Percentiles rank a stretch among this genome's conserved stretches.
These are phyloP conservation scores for Smutsia gigantea DNA, from an alignment of 2,797 vertebrate genomes.

Conservation along the genomic window DNA sequence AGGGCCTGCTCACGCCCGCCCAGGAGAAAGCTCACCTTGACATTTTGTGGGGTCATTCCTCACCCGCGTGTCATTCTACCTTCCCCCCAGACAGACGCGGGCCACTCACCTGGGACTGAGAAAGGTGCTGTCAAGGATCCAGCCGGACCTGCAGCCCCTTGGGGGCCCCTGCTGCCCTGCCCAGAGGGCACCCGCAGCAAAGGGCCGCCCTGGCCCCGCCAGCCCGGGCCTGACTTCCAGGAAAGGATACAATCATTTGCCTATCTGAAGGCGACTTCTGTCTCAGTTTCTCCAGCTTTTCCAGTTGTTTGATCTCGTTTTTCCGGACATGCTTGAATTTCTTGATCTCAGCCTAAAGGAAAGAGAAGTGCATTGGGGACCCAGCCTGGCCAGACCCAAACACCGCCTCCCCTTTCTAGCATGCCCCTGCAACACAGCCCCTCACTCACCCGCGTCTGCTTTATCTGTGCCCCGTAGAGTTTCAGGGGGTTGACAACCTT, in stretches of 20 bases:
- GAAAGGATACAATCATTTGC: constrained; percentile 91
- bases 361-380: neutral
- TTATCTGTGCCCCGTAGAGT: constrained; percentile 84
- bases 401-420: neutral
- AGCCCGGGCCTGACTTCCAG: rapidly evolving
- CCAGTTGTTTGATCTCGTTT: constrained; percentile 90
- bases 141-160: rapidly evolving
- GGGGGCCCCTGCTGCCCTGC: neutral
- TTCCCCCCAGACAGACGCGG: rapidly evolving
- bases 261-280: constrained; percentile 88
- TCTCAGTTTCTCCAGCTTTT: constrained; percentile 88
- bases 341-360: constrained; percentile 89
- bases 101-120: constrained; percentile 89
- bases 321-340: constrained; percentile 87
- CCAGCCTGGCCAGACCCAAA: rapidly evolving
- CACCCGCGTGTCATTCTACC: neutral
- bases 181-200: rapidly evolving
- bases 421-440: rapidly evolving
- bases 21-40: neutral
- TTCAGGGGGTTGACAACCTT: constrained; percentile 88
- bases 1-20: neutral
- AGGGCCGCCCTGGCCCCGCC: rapidly evolving
- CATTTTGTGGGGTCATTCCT: rapidly evolving
- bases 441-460: constrained; percentile 83
- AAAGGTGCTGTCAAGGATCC: constrained; percentile 83